Percentiles rank a stretch among this genome's conserved stretches.
Evolutionary conservation across 2,888 invertebrate species (phyloP).

Genomic region (Nephrotoma flavescens): DNA sequence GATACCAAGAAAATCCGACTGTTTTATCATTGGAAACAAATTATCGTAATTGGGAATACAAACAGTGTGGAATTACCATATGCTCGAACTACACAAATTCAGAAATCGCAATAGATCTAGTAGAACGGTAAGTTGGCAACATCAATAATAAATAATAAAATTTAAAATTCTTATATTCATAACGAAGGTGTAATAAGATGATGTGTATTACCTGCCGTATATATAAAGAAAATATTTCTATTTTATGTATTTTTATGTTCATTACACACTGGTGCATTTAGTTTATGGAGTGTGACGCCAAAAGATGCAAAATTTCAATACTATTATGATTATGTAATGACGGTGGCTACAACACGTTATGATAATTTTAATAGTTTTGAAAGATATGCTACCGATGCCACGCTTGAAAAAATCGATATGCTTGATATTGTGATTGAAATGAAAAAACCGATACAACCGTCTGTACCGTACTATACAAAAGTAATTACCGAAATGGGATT

Average conservation of each 20-base stretch:
- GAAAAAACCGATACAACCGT: not conserved
- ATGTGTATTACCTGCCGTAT: not conserved
- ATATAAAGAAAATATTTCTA: not conserved
- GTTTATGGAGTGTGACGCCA: not conserved
- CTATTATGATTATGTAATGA: constrained; percentile 19
- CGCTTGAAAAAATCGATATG: constrained; percentile 17
- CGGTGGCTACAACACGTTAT: constrained; percentile 17
- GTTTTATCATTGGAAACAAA: constrained; percentile 37
- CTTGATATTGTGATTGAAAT: constrained; percentile 14
- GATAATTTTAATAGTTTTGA: constrained; percentile 16
- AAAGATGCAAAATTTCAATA: constrained; percentile 13
- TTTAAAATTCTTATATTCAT: not conserved
- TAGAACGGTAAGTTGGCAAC: constrained; percentile 18
- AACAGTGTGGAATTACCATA: constrained; percentile 35
- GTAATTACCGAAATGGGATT: constrained; percentile 26
- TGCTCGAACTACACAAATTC: constrained; percentile 32
- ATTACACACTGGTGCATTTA: not conserved
- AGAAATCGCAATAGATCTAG: constrained; percentile 20
- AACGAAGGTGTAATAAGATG: not conserved
- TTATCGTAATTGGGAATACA: constrained; percentile 33
- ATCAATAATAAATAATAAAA: not conserved
- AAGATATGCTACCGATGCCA: constrained; percentile 20
- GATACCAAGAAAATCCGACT: constrained; percentile 36
- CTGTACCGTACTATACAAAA: constrained; percentile 14
- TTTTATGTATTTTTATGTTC: not conserved